These are phyloP conservation scores for Catajapyx aquilonaris DNA, from an alignment of 1,140 invertebrate genomes.

Conservation along the genomic window DNA sequence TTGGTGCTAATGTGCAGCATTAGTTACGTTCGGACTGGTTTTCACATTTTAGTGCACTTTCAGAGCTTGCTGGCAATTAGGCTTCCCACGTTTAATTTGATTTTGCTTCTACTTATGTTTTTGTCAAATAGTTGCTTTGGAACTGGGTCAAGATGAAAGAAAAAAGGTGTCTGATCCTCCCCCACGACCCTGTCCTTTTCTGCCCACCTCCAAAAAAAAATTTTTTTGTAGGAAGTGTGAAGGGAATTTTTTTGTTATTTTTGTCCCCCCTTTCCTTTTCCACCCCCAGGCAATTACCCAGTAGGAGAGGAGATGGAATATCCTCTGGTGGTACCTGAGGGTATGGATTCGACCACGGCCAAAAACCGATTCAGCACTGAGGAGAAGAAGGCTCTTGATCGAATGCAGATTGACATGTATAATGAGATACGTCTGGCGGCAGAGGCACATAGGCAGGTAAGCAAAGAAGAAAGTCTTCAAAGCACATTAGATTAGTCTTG, in stretches of 20 bases:
- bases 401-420: slow-evolving; percentile 73
- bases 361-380: slow-evolving; percentile 72
- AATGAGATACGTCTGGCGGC: slow-evolving; percentile 87
- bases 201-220: slow-evolving; percentile 2
- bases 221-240: neutral
- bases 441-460: slow-evolving; percentile 84
- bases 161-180: no score
- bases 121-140: neutral
- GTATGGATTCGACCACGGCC: no score
- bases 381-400: slow-evolving; percentile 66
- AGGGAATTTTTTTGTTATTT: slow-evolving; percentile 5
- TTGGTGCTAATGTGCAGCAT: no score
- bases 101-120: no score
- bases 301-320: slow-evolving; percentile 63
- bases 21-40: no score
- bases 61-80: no score
- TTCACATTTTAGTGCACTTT: no score
- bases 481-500: neutral
- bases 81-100: no score
- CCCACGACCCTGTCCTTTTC: no score
- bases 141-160: slow-evolving; percentile 5
- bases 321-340: slow-evolving; percentile 44
- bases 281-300: slow-evolving; percentile 47
- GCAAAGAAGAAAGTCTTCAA: slow-evolving; percentile 20
- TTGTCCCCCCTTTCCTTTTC: slow-evolving; percentile 10